Conservation (phyloP, 2,113 vertebrate genomes). For the Bubo scandiacus region DNA sequence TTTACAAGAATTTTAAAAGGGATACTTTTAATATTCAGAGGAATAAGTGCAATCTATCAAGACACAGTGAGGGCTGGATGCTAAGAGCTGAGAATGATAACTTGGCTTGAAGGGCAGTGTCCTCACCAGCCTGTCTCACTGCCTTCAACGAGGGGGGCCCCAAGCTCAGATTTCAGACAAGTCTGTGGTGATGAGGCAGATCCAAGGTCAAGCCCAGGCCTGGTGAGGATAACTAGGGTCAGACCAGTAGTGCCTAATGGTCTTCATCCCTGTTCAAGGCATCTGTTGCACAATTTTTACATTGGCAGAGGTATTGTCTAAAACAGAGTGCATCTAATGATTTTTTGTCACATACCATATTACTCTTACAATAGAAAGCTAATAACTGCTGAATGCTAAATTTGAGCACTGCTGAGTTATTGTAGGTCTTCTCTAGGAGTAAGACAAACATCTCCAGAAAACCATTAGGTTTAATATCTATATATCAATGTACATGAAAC, state of each 20-base stretch:
- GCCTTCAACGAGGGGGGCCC: no score
- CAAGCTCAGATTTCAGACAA: no score
- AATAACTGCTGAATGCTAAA: not conserved
- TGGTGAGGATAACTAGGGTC: not conserved
- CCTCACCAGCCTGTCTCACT: no score
- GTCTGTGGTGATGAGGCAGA: no score
- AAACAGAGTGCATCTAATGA: not conserved
- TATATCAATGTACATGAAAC: not conserved
- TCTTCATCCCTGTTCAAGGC: not conserved
- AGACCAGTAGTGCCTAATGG: not conserved
- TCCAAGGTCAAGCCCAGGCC: not conserved
- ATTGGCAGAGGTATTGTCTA: not conserved
- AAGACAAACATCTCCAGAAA: no score
- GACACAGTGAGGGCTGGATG: no score
- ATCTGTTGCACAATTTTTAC: not conserved
- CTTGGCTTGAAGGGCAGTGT: no score
- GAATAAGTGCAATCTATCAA: no score
- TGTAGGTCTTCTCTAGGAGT: not conserved
- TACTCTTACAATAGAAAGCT: not conserved
- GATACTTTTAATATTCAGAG: no score
- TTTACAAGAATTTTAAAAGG: no score
- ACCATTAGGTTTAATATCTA: not conserved
- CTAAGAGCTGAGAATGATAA: no score
- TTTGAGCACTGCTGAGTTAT: not conserved
- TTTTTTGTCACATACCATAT: not conserved